phyloP scores from a whole-genome alignment of 2,888 invertebrate genomes.

The Cheilosia grossa region DNA sequence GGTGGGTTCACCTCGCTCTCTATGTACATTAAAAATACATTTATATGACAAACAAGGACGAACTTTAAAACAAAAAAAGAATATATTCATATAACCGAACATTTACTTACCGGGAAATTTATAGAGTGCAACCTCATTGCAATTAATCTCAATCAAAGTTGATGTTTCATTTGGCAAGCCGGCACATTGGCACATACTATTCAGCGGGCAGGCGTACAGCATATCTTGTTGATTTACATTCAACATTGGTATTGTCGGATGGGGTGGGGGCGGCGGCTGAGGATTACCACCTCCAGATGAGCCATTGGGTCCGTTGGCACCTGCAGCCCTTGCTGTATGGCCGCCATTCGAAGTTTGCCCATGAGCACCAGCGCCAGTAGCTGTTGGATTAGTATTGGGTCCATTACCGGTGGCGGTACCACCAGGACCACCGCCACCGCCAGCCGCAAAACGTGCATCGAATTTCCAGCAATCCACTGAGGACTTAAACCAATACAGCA shows the following conservation, averaged over 20 bases:
- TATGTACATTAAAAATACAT: slow-evolving; percentile 38
- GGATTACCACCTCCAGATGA: slow-evolving; percentile 75
- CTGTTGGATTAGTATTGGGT: slow-evolving; percentile 54
- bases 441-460: slow-evolving; percentile 78
- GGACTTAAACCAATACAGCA: slow-evolving; percentile 81
- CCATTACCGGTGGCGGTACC: slow-evolving; percentile 49
- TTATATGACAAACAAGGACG: slow-evolving; percentile 9
- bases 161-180: slow-evolving; percentile 83
- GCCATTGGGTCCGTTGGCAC: slow-evolving; percentile 76
- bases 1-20: neutral
- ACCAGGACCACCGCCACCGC: slow-evolving; percentile 77
- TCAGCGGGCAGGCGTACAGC: slow-evolving; percentile 82
- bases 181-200: slow-evolving; percentile 83
- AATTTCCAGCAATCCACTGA: slow-evolving; percentile 83
- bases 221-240: slow-evolving; percentile 82
- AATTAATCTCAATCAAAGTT: slow-evolving; percentile 83
- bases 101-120: slow-evolving; percentile 83
- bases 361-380: slow-evolving; percentile 63
- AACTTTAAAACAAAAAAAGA: neutral
- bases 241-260: slow-evolving; percentile 79
- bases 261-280: slow-evolving; percentile 52
- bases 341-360: slow-evolving; percentile 73
- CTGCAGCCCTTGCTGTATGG: slow-evolving; percentile 64
- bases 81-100: neutral
- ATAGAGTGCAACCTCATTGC: slow-evolving; percentile 83